Evolutionary conservation across 2,888 invertebrate genomes (phyloP).

Genomic region (Polymixis lichenea): DNA sequence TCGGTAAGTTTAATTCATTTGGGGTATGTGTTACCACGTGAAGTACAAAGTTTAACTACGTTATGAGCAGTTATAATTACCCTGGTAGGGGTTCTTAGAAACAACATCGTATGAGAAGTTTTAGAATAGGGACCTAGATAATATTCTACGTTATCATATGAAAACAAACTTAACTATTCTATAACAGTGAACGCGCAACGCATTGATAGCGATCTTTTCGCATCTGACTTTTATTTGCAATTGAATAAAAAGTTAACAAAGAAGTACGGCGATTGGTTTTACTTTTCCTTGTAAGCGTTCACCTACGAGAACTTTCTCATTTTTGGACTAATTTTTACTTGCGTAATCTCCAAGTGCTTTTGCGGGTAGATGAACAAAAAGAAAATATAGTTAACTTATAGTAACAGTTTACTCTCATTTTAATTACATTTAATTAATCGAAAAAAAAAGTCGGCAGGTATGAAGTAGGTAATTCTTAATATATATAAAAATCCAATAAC

Average conservation of each 20-base stretch:
- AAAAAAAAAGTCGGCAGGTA: not conserved
- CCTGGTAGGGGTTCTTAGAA: conserved; percentile 41
- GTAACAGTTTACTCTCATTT: not conserved
- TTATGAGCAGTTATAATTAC: conserved; percentile 54
- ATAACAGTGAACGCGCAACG: conserved; percentile 1
- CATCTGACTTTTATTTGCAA: conserved; percentile 46
- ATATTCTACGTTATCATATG: conserved; percentile 42
- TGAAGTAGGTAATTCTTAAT: not conserved
- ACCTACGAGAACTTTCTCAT: conserved; percentile 50
- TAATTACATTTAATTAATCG: not conserved
- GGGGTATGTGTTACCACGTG: conserved; percentile 64
- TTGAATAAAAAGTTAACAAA: conserved; percentile 54
- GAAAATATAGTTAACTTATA: not conserved
- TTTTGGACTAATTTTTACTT: conserved; percentile 15
- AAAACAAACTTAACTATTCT: conserved; percentile 32
- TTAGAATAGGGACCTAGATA: conserved; percentile 15
- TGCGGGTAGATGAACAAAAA: conserved; percentile 38
- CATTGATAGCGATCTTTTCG: conserved; percentile 26
- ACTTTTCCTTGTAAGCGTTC: conserved; percentile 40
- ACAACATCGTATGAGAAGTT: conserved; percentile 29
- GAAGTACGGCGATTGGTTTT: conserved; percentile 48
- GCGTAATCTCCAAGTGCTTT: conserved; percentile 7
- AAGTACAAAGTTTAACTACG: conserved; percentile 65
- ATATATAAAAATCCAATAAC: not conserved
- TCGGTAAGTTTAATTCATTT: conserved; percentile 71